Evolutionary conservation across 1,140 invertebrate species (phyloP).

Genomic region (Colletes latitarsis): DNA sequence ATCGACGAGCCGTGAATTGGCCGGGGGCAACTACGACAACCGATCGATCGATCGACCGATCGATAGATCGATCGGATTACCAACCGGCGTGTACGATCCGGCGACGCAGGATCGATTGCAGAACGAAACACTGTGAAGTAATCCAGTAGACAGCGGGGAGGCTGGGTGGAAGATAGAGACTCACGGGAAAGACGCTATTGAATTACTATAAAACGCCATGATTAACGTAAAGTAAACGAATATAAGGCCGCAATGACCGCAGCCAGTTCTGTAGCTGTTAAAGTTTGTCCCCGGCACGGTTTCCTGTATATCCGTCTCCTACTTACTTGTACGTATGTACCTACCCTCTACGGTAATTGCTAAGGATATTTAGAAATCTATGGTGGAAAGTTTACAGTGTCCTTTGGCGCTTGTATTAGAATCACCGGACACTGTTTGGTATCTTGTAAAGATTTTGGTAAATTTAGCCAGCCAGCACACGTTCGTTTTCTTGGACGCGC

Average conservation of each 20-base stretch:
- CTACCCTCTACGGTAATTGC: too few species aligned
- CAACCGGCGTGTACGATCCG: slow-evolving; percentile 55
- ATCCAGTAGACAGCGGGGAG: slow-evolving; percentile 14
- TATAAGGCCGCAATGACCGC: slow-evolving; percentile 78
- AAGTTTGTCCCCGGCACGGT: slow-evolving; percentile 58
- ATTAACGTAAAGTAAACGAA: slow-evolving; percentile 81
- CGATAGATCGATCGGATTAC: slow-evolving; percentile 62
- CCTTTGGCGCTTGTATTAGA: too few species aligned
- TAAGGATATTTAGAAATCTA: too few species aligned
- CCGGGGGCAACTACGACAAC: slow-evolving; percentile 54
- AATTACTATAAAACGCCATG: slow-evolving; percentile 81
- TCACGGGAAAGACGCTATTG: slow-evolving; percentile 72
- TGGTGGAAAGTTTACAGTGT: too few species aligned
- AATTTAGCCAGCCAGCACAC: background rate
- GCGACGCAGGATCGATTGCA: slow-evolving; percentile 77
- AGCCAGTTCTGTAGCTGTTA: slow-evolving; percentile 78
- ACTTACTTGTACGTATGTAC: background rate
- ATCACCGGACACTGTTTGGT: too few species aligned
- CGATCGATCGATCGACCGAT: slow-evolving; percentile 65
- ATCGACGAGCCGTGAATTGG: slow-evolving; percentile 48
- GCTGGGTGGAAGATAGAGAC: slow-evolving; percentile 31
- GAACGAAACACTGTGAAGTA: slow-evolving; percentile 64
- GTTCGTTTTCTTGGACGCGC: background rate
- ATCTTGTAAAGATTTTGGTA: too few species aligned
- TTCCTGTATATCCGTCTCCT: slow-evolving; percentile 41